phyloP scores from a whole-genome alignment of 2,888 invertebrate species.

The Theretra japonica region DNA sequence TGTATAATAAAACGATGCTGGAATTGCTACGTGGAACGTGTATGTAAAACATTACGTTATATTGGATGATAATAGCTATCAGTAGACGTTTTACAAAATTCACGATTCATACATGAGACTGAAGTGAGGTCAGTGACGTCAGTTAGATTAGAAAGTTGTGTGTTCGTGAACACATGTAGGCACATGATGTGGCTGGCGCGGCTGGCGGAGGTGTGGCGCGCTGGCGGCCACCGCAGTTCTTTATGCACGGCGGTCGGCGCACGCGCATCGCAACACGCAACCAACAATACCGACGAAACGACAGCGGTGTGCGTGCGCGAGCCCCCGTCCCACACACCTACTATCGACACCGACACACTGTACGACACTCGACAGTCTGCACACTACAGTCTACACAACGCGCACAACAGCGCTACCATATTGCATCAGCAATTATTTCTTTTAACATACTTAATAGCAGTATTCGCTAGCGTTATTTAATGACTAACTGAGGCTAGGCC shows the following conservation, averaged over 20 bases:
- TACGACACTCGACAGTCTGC: conserved; percentile 30
- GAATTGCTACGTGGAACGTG: neutral
- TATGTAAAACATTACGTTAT: neutral
- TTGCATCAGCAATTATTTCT: conserved; percentile 59
- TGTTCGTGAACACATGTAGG: conserved; percentile 43
- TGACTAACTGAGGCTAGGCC: neutral
- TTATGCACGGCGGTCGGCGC: conserved; percentile 39
- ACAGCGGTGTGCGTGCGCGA: conserved; percentile 41
- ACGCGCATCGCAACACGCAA: conserved; percentile 54
- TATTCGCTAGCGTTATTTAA: conserved; percentile 9
- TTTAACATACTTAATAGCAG: conserved; percentile 17
- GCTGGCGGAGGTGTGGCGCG: conserved; percentile 67
- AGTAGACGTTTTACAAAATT: neutral
- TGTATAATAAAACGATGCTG: neutral
- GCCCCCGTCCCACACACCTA: conserved; percentile 35
- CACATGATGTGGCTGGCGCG: conserved; percentile 38
- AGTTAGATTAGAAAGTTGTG: conserved; percentile 61
- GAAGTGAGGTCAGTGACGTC: conserved; percentile 63
- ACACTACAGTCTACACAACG: conserved; percentile 37
- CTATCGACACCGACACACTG: conserved; percentile 14
- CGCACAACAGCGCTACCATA: conserved; percentile 44
- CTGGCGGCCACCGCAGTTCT: conserved; percentile 34
- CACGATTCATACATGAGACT: conserved; percentile 18
- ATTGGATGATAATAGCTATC: neutral
- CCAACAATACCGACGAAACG: conserved; percentile 27